Base-by-base conservation (phyloP, 2,888 invertebrate genomes). In the Julus scandinavius region DNA sequence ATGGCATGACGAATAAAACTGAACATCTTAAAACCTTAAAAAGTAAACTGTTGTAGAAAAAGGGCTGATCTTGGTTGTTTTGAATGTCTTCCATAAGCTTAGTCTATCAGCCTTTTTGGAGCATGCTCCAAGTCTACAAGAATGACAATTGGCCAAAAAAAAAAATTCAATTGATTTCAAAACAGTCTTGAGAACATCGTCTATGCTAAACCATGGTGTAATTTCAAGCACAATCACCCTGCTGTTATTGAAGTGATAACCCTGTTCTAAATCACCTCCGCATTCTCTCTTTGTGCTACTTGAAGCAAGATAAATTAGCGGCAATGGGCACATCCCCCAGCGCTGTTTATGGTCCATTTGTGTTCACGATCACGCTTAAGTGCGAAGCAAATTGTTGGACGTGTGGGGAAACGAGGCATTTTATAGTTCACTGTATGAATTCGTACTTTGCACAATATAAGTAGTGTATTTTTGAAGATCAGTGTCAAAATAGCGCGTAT, bases 381-480 rank as follows among this genome's bases (percentile, higher is more conserved):
- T 63, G n/a, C 63, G 63, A 63, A 63, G 63, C 17, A 63, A 63
- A 63, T n/a, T n/a, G 63, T 63, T 63, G n/a, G 63, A 63, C 63
- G 17, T 63, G 63, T 6, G 17, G 45, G 13, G 63, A n/a, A 72
- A 7, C 72, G 29, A 29, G 20, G 29, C 72, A 72, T 72, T 72
- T 72, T 63, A 63, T 63, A 63, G 63, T 63, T 63, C 63, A 63
- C n/a, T 63, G n/a, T 17, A 63, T 63, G 63, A 63, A 63, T 63
- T 63, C 63, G 63, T 17, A 7, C 63, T 63, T 63, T n/a, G 63
- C 63, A 63, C 63, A n/a, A 63, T 63, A 63, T n/a, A n/a, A 63
- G 17, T 20, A 63, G 5, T n/a, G n/a, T 63, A 54, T n/a, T 63
- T 63, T 63, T 63, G 63, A 63, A n/a, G 63, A 63, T 63, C 63